These are phyloP conservation scores for Merops nubicus DNA, from an alignment of 2,113 vertebrate species.

Conservation along the genomic window DNA sequence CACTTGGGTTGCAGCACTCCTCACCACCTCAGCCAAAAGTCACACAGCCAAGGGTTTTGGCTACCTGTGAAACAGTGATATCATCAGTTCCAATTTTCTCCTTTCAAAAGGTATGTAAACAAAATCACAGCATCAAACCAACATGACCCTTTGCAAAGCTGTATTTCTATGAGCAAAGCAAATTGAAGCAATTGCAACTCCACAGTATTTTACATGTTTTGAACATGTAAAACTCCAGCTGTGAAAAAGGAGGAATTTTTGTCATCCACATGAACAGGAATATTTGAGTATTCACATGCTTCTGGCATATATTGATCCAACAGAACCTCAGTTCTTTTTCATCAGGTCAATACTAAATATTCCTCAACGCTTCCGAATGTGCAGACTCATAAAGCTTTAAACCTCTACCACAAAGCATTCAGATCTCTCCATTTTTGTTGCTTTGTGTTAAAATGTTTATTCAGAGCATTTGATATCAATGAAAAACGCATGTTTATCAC, in stretches of 20 bases:
- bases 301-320: background rate
- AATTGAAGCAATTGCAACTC: background rate
- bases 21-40: slow-evolving; percentile 31
- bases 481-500: background rate
- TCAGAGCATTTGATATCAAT: background rate
- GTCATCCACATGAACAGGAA: background rate
- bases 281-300: background rate
- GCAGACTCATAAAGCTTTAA: background rate
- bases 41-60: slow-evolving; percentile 50
- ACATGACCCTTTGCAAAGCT: background rate
- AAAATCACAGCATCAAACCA: background rate
- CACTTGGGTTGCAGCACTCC: slow-evolving; percentile 19
- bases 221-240: background rate
- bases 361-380: background rate
- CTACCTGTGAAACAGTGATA: slow-evolving; percentile 59
- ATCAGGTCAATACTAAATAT: background rate
- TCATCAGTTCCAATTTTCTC: slow-evolving; percentile 50
- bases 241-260: background rate
- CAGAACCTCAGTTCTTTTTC: background rate
- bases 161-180: background rate
- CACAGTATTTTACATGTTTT: background rate
- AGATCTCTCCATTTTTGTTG: background rate
- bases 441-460: background rate
- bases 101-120: slow-evolving; percentile 7
- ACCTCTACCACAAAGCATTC: background rate